Conservation (phyloP, 2,797 vertebrate species). For the Enteromius paludinosus region DNA sequence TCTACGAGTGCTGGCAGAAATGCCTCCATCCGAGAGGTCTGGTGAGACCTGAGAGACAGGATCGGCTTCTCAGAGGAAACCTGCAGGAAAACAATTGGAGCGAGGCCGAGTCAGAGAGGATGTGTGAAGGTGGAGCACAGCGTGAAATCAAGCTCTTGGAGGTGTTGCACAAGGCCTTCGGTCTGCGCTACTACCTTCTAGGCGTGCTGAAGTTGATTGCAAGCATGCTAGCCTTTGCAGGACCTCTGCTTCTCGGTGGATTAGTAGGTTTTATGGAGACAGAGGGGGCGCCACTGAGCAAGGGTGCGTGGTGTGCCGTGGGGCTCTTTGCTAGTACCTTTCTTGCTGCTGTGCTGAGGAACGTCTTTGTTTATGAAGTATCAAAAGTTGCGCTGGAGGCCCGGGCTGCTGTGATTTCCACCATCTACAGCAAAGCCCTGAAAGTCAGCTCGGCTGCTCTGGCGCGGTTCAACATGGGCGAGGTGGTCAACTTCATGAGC, state of each 20-base stretch:
- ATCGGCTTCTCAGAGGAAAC: slow-evolving; percentile 58
- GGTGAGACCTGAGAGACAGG: slow-evolving; percentile 37
- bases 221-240: slow-evolving; percentile 82
- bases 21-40: slow-evolving; percentile 51
- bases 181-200: slow-evolving; percentile 81
- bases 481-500: slow-evolving; percentile 93
- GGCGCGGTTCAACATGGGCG: slow-evolving; percentile 78
- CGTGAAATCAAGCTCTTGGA: slow-evolving; percentile 74
- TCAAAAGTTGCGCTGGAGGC: slow-evolving; percentile 84
- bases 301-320: slow-evolving; percentile 81
- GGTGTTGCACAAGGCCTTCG: slow-evolving; percentile 85
- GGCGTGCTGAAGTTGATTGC: slow-evolving; percentile 84
- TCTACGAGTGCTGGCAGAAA: slow-evolving; percentile 83
- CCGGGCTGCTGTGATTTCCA: slow-evolving; percentile 81
- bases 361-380: slow-evolving; percentile 85
- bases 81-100: slow-evolving; percentile 65
- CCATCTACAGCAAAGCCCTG: slow-evolving; percentile 87
- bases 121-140: slow-evolving; percentile 13
- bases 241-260: slow-evolving; percentile 88
- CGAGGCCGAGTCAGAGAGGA: slow-evolving; percentile 58
- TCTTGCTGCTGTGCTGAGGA: slow-evolving; percentile 81
- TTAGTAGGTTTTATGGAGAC: slow-evolving; percentile 92
- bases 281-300: slow-evolving; percentile 78
- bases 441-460: slow-evolving; percentile 81
- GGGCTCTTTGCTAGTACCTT: slow-evolving; percentile 87